Evolutionary conservation across 2,888 invertebrate genomes (phyloP).

Genomic region (Macrophya annulata): DNA sequence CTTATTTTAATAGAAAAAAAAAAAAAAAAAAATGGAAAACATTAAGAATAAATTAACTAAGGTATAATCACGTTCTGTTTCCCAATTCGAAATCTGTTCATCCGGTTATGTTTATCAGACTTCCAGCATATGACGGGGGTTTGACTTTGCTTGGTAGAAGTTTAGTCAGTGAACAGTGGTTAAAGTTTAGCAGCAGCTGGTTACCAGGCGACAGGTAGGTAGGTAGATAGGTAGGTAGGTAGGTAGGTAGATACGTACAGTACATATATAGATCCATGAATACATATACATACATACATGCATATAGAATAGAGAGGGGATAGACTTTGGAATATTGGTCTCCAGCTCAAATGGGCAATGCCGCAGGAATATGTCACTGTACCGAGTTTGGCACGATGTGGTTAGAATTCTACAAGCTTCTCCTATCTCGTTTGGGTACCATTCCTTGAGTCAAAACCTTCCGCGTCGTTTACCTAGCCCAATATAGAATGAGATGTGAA

Average conservation of each 20-base stretch:
- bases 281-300: not conserved
- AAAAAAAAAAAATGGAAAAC: no score
- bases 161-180: constrained; percentile 42
- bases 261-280: not conserved
- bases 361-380: constrained; percentile 68
- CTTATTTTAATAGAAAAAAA: not conserved
- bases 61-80: not conserved
- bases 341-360: constrained; percentile 70
- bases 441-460: constrained; percentile 42
- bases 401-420: constrained; percentile 68
- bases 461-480: constrained; percentile 16
- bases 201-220: constrained; percentile 50
- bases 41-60: no score
- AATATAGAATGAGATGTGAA: constrained; percentile 20
- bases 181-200: constrained; percentile 50
- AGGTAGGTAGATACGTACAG: not conserved
- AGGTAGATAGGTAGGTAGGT: not conserved
- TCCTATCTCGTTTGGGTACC: not conserved
- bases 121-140: constrained; percentile 58
- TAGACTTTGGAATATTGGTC: constrained; percentile 65
- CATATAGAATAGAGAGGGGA: not conserved
- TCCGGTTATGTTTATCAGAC: constrained; percentile 47
- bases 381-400: constrained; percentile 71
- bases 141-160: constrained; percentile 33
- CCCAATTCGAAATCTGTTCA: not conserved